phyloP scores from a whole-genome alignment of 2,797 vertebrate species.

The Leucoraja ocellata region DNA sequence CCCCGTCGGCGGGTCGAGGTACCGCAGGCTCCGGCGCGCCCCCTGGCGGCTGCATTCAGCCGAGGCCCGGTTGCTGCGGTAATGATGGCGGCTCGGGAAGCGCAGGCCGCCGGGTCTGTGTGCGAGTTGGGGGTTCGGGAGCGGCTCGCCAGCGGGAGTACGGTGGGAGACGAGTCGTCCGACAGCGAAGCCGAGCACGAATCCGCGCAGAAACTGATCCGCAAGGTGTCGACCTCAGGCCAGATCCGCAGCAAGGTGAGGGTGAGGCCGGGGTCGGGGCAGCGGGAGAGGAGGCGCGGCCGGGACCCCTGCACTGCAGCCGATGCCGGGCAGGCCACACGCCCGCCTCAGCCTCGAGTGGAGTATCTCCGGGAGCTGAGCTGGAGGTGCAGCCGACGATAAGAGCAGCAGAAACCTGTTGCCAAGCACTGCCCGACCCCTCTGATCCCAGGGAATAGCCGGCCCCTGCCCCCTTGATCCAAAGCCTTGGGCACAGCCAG shows the following conservation, averaged over 20 bases:
- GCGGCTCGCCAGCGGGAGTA: constrained; percentile 22
- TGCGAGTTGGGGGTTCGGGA: constrained; percentile 21
- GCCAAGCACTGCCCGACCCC: no score
- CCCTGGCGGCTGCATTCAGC: neutral
- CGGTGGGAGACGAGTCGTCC: constrained; percentile 77
- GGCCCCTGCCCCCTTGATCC: no score
- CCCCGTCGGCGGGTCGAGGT: neutral
- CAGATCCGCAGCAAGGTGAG: constrained; percentile 92
- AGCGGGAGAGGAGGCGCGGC: neutral
- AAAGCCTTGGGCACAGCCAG: no score
- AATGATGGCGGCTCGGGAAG: constrained; percentile 34
- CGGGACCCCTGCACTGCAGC: constrained; percentile 35
- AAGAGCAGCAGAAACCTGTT: no score
- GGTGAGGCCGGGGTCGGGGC: constrained; percentile 41
- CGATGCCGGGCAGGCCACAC: constrained; percentile 44
- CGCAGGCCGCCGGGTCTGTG: constrained; percentile 28
- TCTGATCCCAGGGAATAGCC: no score
- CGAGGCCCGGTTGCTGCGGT: constrained; percentile 27
- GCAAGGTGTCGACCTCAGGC: constrained; percentile 90
- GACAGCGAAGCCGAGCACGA: constrained; percentile 90
- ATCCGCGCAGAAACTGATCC: constrained; percentile 83
- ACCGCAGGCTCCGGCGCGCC: no score
- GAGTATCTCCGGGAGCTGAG: neutral
- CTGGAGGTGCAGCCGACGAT: neutral
- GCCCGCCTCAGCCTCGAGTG: constrained; percentile 10